These are phyloP conservation scores for Cliona cf. orientalis DNA, from an alignment of 37 sponge, comb jelly and placozoan genomes.

Conservation along the genomic window DNA sequence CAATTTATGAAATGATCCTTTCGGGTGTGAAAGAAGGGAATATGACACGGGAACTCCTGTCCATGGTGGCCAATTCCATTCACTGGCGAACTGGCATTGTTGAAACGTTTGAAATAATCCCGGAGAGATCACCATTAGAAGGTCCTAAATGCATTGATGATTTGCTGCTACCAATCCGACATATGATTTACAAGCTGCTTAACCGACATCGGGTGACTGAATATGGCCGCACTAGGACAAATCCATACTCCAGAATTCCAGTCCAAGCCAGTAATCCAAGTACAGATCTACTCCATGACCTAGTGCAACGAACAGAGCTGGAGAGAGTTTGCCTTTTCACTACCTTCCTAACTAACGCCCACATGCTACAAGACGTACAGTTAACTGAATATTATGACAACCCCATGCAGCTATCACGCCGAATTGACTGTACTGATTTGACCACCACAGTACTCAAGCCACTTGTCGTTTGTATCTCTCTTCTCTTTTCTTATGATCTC, in stretches of 20 bases:
- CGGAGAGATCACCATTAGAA: too few relatives aligned
- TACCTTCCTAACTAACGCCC: neutral
- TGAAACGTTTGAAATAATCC: neutral
- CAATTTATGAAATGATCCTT: neutral
- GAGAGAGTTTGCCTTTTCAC: neutral
- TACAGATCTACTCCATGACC: neutral
- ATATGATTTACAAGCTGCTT: conserved; percentile 20
- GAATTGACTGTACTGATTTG: neutral
- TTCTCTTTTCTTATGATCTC: neutral
- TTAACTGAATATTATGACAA: too few relatives aligned
- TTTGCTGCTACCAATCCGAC: neutral
- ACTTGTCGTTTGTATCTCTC: neutral
- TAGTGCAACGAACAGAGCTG: neutral
- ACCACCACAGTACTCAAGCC: neutral
- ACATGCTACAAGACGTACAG: too few relatives aligned
- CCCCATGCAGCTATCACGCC: neutral
- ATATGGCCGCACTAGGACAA: neutral
- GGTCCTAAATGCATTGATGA: neutral
- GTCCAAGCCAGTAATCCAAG: too few relatives aligned
- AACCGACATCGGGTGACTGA: neutral
- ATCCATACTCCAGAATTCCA: too few relatives aligned
- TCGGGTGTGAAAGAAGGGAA: neutral
- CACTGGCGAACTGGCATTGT: neutral
- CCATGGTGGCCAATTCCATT: neutral
- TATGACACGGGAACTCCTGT: neutral